Conservation (phyloP, 92 coral and sea anemone genomes). For the Actinostola sp. region DNA sequence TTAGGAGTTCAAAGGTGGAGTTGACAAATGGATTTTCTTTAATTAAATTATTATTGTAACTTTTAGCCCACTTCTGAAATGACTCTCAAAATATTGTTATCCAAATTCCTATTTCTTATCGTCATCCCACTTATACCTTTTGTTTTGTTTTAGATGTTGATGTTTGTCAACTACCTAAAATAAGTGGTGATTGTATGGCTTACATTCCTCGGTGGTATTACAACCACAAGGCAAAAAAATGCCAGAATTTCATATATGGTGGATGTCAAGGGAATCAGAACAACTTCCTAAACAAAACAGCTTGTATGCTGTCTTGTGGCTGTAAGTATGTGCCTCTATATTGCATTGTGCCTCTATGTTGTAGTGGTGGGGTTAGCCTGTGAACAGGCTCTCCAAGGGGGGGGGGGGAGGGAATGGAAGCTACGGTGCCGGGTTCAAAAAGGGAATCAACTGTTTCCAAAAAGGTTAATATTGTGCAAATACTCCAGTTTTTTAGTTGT, state of each 20-base stretch:
- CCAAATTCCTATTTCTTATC: not conserved
- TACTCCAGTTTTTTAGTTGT: no score
- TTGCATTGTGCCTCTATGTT: not conserved
- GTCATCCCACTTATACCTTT: not conserved
- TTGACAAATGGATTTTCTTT: no score
- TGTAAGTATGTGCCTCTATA: slow-evolving; percentile 9
- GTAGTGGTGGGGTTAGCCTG: not conserved
- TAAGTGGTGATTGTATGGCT: slow-evolving; percentile 48
- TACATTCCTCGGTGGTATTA: slow-evolving; percentile 42
- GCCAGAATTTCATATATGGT: slow-evolving; percentile 54
- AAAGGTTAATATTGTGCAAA: no score
- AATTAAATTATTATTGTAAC: no score
- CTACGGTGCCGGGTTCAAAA: no score
- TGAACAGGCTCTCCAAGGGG: not conserved
- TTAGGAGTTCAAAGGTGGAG: no score
- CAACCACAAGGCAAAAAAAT: slow-evolving; percentile 23
- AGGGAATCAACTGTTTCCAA: no score
- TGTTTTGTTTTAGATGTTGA: slow-evolving; percentile 3
- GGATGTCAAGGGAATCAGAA: slow-evolving; percentile 63
- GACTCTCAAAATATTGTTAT: not conserved
- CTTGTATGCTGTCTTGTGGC: slow-evolving; percentile 35
- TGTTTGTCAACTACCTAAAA: slow-evolving; percentile 17
- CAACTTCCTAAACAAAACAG: slow-evolving; percentile 34
- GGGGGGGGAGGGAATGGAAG: not conserved
- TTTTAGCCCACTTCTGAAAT: no score